A percentile compares a stretch with the other conserved stretches of the same genome.
These are phyloP conservation scores for Horisme vitalbata DNA, from an alignment of 2,888 invertebrate genomes.

Conservation along the genomic window DNA sequence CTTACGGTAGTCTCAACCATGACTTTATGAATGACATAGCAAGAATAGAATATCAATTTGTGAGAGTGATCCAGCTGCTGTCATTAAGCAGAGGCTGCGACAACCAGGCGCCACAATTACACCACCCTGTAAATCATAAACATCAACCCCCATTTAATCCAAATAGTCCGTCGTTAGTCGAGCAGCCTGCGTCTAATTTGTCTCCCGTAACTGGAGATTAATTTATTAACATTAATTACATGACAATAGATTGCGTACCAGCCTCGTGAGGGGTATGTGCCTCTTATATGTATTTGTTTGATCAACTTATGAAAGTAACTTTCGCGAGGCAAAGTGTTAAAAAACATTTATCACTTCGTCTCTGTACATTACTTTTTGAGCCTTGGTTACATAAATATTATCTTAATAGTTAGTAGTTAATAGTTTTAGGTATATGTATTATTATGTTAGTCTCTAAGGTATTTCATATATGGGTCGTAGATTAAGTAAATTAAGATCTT, in stretches of 20 bases:
- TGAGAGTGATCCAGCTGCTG: slow-evolving; percentile 15
- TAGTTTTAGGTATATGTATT: too few relatives aligned
- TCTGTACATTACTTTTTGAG: too few relatives aligned
- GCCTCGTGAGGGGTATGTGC: slow-evolving; percentile 24
- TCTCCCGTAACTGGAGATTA: slow-evolving; percentile 80
- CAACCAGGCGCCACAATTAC: slow-evolving; percentile 79
- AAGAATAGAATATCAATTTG: too few relatives aligned
- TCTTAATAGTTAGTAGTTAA: too few relatives aligned
- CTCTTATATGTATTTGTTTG: not conserved
- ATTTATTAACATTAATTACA: slow-evolving; percentile 81
- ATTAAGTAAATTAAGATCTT: too few relatives aligned
- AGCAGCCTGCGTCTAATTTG: slow-evolving; percentile 82
- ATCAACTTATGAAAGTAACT: not conserved
- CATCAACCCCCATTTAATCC: slow-evolving; percentile 83
- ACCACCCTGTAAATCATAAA: slow-evolving; percentile 81
- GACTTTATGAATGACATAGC: too few relatives aligned
- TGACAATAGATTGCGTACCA: slow-evolving; percentile 61
- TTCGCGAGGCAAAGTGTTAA: too few relatives aligned
- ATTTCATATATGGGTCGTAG: too few relatives aligned
- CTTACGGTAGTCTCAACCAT: too few relatives aligned
- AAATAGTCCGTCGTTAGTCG: slow-evolving; percentile 82
- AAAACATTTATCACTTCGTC: too few relatives aligned
- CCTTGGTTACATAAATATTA: too few relatives aligned
- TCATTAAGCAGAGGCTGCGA: slow-evolving; percentile 48
- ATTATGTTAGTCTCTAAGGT: too few relatives aligned